phyloP scores from a whole-genome alignment of 2,113 vertebrate genomes.

The Potamarius usumacintae region DNA sequence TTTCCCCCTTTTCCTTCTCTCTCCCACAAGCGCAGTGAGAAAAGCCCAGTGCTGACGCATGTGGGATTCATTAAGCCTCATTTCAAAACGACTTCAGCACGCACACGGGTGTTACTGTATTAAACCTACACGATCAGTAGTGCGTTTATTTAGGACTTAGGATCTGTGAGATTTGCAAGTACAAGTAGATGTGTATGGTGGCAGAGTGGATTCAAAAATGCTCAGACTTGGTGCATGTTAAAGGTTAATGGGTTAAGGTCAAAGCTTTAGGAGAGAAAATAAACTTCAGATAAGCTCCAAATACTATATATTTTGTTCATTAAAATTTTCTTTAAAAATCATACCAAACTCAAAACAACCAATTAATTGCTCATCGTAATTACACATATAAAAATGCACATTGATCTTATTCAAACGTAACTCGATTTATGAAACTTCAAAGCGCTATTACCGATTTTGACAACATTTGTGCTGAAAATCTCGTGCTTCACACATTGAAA shows the following conservation, averaged over 20 bases:
- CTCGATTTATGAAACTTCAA: background rate
- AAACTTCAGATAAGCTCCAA: background rate
- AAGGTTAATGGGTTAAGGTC: conserved; percentile 56
- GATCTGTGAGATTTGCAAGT: conserved; percentile 57
- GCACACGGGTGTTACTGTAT: conserved; percentile 47
- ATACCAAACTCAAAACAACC: background rate
- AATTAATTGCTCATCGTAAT: background rate
- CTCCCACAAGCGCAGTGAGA: background rate
- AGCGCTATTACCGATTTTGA: conserved; percentile 47
- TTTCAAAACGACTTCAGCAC: conserved; percentile 43
- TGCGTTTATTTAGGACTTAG: conserved; percentile 47
- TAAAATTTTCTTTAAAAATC: background rate
- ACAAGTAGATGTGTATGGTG: conserved; percentile 53
- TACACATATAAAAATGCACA: background rate
- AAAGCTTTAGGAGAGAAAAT: conserved; percentile 45
- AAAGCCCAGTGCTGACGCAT: background rate
- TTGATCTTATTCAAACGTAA: background rate
- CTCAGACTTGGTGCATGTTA: conserved; percentile 26
- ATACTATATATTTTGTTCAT: background rate
- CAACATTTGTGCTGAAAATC: conserved; percentile 44
- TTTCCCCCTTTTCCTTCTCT: background rate
- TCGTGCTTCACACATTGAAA: conserved; percentile 35
- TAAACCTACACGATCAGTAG: conserved; percentile 45
- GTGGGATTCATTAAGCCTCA: conserved; percentile 50
- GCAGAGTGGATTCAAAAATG: conserved; percentile 34